These are phyloP conservation scores for Eupithecia pulchellata DNA, from an alignment of 2,888 invertebrate species.

Conservation along the genomic window DNA sequence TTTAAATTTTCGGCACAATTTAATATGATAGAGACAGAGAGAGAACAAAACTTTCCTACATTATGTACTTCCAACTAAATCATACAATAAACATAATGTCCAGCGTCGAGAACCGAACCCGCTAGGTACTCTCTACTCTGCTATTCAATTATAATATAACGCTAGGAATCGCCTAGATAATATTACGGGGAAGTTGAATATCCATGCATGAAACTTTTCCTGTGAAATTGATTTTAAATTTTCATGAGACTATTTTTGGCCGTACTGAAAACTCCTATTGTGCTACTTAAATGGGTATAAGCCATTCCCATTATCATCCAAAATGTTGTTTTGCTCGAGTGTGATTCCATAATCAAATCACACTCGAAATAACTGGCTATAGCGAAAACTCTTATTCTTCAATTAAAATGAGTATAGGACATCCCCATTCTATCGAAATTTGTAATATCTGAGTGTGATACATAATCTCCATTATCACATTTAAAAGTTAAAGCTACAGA, in stretches of 20 bases:
- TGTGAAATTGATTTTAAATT: constrained; percentile 14
- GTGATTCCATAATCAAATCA: neutral
- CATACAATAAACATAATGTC: neutral
- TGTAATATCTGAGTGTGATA: too few relatives aligned
- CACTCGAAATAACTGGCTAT: neutral
- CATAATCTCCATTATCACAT: too few relatives aligned
- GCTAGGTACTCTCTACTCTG: neutral
- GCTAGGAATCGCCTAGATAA: neutral
- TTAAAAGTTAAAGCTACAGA: too few relatives aligned
- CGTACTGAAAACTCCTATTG: neutral
- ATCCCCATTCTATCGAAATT: too few relatives aligned
- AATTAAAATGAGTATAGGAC: too few relatives aligned
- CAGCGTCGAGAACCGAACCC: neutral
- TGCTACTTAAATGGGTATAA: neutral
- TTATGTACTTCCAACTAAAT: neutral
- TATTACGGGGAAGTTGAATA: neutral
- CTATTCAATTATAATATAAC: constrained; percentile 1
- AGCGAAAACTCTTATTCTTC: neutral
- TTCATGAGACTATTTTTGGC: constrained; percentile 4
- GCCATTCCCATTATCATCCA: neutral
- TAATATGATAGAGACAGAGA: too few relatives aligned
- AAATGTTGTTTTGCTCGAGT: too few relatives aligned
- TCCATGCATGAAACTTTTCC: constrained; percentile 14
- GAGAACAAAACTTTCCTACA: neutral
- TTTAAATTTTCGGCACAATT: too few relatives aligned